phyloP scores from a whole-genome alignment of 2,113 vertebrate species.

The human region DNA sequence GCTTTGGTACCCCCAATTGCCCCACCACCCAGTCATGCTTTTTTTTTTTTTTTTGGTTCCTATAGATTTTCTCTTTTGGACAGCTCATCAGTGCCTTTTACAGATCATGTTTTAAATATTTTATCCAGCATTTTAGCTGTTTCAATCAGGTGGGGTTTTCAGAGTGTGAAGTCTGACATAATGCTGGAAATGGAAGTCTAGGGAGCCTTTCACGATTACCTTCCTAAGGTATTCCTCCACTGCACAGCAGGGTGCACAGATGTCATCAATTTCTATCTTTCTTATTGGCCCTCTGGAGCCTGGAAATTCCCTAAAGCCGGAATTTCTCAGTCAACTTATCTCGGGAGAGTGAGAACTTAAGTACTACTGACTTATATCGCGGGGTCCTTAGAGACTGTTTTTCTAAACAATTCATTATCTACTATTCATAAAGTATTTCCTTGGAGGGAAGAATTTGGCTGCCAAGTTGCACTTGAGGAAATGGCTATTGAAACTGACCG shows the following conservation, averaged over 20 bases:
- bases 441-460: constrained; percentile 54
- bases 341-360: not conserved
- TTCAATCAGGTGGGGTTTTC: not conserved
- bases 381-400: not conserved
- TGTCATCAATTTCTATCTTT: not conserved
- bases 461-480: not conserved
- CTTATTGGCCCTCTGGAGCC: not conserved
- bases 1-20: not conserved
- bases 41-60: not conserved
- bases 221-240: not conserved
- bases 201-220: not conserved
- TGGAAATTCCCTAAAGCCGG: not conserved
- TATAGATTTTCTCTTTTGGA: not conserved
- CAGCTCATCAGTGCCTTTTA: not conserved
- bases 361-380: not conserved
- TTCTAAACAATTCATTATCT: constrained; percentile 60
- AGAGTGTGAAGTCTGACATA: not conserved
- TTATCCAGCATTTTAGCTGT: not conserved
- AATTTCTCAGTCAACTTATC: not conserved
- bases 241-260: not conserved
- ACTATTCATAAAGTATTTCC: constrained; percentile 57
- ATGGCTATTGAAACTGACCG: not conserved
- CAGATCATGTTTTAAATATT: not conserved
- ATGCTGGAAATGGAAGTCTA: not conserved
- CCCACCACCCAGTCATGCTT: not conserved